Evolutionary conservation across 2,797 vertebrate genomes (phyloP).

Genomic region (Sparus aurata): DNA sequence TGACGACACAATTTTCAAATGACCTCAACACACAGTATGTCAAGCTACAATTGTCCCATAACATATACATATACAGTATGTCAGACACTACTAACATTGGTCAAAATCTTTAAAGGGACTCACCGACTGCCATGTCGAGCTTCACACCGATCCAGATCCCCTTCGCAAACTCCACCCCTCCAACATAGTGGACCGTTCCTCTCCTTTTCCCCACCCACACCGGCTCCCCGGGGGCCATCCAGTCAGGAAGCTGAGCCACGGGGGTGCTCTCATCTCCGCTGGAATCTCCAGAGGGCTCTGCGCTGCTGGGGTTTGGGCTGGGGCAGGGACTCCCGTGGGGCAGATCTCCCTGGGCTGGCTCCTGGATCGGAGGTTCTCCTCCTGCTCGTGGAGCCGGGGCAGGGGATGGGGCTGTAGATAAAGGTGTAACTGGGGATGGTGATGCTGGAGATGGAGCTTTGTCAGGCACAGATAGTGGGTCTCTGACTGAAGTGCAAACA

Average conservation of each 20-base stretch:
- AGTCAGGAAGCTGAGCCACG: slow-evolving; percentile 85
- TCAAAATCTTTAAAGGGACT: slow-evolving; percentile 56
- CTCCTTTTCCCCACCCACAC: slow-evolving; percentile 90
- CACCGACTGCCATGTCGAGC: slow-evolving; percentile 89
- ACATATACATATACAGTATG: not conserved
- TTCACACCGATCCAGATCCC: slow-evolving; percentile 91
- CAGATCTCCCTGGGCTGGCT: slow-evolving; percentile 82
- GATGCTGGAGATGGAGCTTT: slow-evolving; percentile 36
- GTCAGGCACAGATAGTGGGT: slow-evolving; percentile 21
- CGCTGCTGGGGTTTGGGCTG: slow-evolving; percentile 76
- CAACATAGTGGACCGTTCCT: slow-evolving; percentile 88
- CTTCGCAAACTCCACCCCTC: slow-evolving; percentile 90
- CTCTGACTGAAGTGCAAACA: slow-evolving; percentile 45
- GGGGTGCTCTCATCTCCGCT: slow-evolving; percentile 84
- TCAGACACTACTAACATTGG: not conserved
- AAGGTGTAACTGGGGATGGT: slow-evolving; percentile 19
- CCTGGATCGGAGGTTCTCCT: slow-evolving; percentile 80
- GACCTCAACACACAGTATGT: not conserved
- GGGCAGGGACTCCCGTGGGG: slow-evolving; percentile 79
- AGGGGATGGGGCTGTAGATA: slow-evolving; percentile 33
- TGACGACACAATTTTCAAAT: not conserved
- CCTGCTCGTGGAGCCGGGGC: slow-evolving; percentile 66
- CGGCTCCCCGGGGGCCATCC: slow-evolving; percentile 87
- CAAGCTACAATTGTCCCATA: not conserved
- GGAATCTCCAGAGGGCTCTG: slow-evolving; percentile 78